phyloP scores from a whole-genome alignment of 2,797 vertebrate genomes.

The Lithobates pipiens region DNA sequence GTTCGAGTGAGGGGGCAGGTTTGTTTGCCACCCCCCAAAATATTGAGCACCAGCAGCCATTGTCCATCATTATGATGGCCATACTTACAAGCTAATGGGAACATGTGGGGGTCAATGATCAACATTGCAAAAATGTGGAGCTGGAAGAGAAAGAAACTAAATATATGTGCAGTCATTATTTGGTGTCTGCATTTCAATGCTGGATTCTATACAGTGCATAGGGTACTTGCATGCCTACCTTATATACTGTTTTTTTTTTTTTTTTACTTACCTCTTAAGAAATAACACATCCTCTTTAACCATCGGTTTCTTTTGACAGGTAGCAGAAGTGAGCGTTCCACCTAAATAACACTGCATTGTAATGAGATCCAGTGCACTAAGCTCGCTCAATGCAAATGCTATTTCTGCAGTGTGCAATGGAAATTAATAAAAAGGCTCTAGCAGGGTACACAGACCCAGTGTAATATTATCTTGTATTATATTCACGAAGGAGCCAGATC shows the following conservation, averaged over 20 bases:
- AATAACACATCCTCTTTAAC: not conserved
- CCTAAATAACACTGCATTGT: not conserved
- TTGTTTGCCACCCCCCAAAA: too few species aligned
- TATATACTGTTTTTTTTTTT: not conserved
- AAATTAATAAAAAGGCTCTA: slow-evolving; percentile 8
- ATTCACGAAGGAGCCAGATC: slow-evolving; percentile 47
- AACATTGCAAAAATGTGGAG: too few species aligned
- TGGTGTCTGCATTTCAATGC: too few species aligned
- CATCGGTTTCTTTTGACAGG: not conserved
- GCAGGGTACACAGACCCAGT: slow-evolving; percentile 13
- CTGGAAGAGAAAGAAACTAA: too few species aligned
- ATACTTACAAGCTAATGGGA: too few species aligned
- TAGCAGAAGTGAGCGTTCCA: not conserved
- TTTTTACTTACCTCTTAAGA: not conserved
- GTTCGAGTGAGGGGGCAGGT: too few species aligned
- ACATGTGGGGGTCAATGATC: too few species aligned
- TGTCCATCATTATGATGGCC: too few species aligned
- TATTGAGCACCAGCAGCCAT: too few species aligned
- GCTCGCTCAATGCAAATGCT: slow-evolving; percentile 2
- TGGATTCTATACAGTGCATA: not conserved
- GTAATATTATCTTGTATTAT: slow-evolving; percentile 24
- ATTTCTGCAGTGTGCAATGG: not conserved
- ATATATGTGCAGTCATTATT: too few species aligned
- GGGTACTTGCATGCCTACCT: too few species aligned
- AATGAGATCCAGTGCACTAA: not conserved